Evolutionary conservation across 2,113 vertebrate species (phyloP), one percentile per base, ranked within the genome.

Genomic region (Ceyx cyanopectus): DNA sequence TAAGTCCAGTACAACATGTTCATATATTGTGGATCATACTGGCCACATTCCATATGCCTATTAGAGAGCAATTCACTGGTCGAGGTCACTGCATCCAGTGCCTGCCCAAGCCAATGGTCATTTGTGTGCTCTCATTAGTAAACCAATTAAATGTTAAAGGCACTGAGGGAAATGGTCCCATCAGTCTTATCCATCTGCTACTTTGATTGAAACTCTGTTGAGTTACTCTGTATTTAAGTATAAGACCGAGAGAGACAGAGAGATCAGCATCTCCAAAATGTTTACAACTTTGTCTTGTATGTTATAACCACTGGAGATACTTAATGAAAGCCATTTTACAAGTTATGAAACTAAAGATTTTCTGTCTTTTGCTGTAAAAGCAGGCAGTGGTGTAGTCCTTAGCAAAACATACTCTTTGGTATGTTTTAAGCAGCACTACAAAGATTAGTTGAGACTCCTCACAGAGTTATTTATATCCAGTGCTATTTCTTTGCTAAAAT

Each of bases 11-110:
- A 65, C 9, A n/a, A 43, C 27, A 13, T 10, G 19, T 51, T 34
- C 1, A 2, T 3, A 21, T 23, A 12, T 3, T n/a, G 11, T 27
- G 67, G 50, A 24, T 56, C 5, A 61, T 21, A 5, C 0, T 4
- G n/a, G 48, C 26, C 4, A 5, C 0, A 0, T 57, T 65, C 65
- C 3, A 1, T 23, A 14, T 29, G 16, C 24, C 53, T 26, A 30
- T 56, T 60, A 45, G 48, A 86, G 50, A 72, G 29, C 53, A 75
- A n/a, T 43, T 84, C 32, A 2, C 24, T 43, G 26, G 26, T 46
- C 0, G 4, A 66, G 53, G 61, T 43, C 58, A 58, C 74, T 56
- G 53, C 16, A 19, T 10, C 32, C 73, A 68, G 61, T 0, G 2
- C 16, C 46, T 62, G 57, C 43, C 43, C 53, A 43, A 57, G 58